Evolutionary conservation across 2,113 vertebrate genomes (phyloP).

Genomic region (Urocolius indicus): DNA sequence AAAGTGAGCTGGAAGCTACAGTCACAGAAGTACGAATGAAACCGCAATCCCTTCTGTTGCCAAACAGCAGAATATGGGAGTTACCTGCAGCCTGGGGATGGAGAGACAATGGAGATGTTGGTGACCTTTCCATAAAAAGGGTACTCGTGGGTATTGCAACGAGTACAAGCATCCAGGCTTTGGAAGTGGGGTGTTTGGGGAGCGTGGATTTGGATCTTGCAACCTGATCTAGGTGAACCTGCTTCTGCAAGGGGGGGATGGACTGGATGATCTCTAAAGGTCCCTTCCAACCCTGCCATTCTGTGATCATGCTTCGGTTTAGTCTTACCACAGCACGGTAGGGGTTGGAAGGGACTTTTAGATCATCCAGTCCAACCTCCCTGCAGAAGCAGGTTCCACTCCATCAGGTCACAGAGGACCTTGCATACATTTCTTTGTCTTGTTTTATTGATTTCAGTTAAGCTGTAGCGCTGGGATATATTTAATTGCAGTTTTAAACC

Average conservation of each 20-base stretch:
- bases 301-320: not conserved
- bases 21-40: not conserved
- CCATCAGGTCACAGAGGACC: no score
- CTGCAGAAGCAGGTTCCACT: no score
- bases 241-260: no score
- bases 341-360: no score
- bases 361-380: no score
- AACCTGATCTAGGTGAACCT: no score
- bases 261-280: no score
- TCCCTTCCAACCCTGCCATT: no score
- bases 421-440: not conserved
- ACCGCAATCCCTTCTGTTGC: not conserved
- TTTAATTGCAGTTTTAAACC: not conserved
- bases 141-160: not conserved
- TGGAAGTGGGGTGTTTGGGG: not conserved
- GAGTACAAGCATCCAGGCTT: not conserved
- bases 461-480: not conserved
- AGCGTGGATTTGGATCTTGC: not conserved
- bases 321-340: not conserved
- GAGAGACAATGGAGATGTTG: rapidly evolving
- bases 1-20: not conserved
- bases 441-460: not conserved
- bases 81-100: not conserved
- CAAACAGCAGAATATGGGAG: not conserved
- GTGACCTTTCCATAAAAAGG: not conserved